Evolutionary conservation across 1,140 invertebrate genomes (phyloP).

Genomic region (Drosophila quadrilineata): DNA sequence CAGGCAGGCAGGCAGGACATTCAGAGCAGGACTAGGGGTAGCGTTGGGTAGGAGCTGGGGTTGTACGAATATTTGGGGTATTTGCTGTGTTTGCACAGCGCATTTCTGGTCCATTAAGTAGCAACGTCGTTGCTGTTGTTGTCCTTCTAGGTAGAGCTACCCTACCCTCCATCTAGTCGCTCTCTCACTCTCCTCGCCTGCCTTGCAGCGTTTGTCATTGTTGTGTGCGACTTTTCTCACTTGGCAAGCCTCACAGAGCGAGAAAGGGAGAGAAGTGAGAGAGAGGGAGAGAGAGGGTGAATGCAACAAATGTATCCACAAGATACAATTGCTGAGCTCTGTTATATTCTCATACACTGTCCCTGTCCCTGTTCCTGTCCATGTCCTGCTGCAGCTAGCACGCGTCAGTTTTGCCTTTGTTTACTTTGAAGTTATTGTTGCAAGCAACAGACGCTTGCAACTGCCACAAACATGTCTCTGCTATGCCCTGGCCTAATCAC

Average conservation of each 20-base stretch:
- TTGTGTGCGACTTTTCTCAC: slow-evolving; percentile 78
- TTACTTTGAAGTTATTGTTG: slow-evolving; percentile 60
- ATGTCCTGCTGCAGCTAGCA: slow-evolving; percentile 35
- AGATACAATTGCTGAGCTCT: slow-evolving; percentile 65
- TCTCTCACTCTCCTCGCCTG: slow-evolving; percentile 5
- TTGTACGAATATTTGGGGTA: slow-evolving; percentile 15
- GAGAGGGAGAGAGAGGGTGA: neutral
- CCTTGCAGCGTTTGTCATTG: slow-evolving; percentile 59
- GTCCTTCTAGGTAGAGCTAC: slow-evolving; percentile 14
- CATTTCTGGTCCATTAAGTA: slow-evolving; percentile 79
- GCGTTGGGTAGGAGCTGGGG: neutral
- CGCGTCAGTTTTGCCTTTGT: slow-evolving; percentile 67
- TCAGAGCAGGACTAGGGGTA: neutral
- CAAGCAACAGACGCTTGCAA: slow-evolving; percentile 34
- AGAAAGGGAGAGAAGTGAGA: neutral
- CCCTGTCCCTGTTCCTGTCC: neutral
- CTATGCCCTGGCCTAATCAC: slow-evolving; percentile 33
- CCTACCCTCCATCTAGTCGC: no score
- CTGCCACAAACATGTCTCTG: neutral
- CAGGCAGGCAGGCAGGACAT: neutral
- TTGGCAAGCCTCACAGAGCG: slow-evolving; percentile 19
- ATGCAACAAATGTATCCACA: slow-evolving; percentile 35
- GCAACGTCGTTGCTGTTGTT: slow-evolving; percentile 35
- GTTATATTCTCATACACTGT: slow-evolving; percentile 10
- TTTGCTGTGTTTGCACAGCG: slow-evolving; percentile 71